A percentile compares a stretch with the other conserved stretches of the same genome.
Evolutionary conservation across 2,797 vertebrate species (phyloP).

Genomic region (Percopsis omiscomaycus): DNA sequence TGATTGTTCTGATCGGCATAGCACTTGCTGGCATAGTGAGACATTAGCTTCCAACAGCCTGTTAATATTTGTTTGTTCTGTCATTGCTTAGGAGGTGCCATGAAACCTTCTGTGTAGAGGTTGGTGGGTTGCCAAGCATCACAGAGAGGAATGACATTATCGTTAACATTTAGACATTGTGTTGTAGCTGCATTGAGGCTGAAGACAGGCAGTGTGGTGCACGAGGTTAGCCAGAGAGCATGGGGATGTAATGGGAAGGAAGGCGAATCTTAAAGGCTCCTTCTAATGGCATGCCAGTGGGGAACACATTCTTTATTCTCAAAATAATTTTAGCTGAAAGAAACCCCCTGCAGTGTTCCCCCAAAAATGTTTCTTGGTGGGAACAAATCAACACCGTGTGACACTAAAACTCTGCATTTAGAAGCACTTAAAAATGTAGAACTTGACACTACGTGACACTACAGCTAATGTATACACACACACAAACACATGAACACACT

Average conservation of each 20-base stretch:
- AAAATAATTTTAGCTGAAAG: conserved; percentile 19
- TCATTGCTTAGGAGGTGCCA: conserved; percentile 45
- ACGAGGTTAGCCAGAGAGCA: conserved; percentile 24
- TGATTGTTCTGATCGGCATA: conserved; percentile 24
- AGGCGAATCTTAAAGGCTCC: background rate
- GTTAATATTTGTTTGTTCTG: conserved; percentile 28
- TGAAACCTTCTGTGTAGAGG: conserved; percentile 35
- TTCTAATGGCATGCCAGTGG: conserved; percentile 15
- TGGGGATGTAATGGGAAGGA: conserved; percentile 20
- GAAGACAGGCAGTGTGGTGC: conserved; percentile 14
- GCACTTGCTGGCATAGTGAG: background rate
- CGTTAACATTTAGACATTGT: conserved; percentile 52
- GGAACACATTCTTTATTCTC: conserved; percentile 22
- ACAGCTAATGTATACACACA: background rate
- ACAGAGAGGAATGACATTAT: conserved; percentile 51
- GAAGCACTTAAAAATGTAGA: background rate
- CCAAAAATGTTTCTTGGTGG: conserved; percentile 16
- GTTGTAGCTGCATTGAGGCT: conserved; percentile 47
- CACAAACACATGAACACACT: background rate
- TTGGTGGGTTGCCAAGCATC: conserved; percentile 52
- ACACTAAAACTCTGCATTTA: conserved; percentile 3
- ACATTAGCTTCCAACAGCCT: conserved; percentile 2
- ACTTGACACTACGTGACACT: too few species aligned
- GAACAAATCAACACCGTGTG: conserved; percentile 16
- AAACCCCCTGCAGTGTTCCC: background rate